These are phyloP conservation scores for Lasioglossum figueresi DNA, from an alignment of 2,888 invertebrate species.

Conservation along the genomic window DNA sequence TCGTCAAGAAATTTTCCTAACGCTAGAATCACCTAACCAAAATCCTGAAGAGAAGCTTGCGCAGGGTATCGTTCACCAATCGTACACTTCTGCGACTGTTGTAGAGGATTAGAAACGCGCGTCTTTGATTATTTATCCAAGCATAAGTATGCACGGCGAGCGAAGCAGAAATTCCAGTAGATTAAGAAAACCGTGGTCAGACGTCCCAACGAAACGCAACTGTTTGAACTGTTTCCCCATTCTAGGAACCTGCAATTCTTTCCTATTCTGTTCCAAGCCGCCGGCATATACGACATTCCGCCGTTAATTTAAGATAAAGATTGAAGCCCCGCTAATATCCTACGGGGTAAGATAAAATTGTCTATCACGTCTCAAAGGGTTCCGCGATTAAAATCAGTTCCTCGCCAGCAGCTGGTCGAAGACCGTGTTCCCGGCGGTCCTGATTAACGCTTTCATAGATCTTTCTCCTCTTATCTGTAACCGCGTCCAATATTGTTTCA, in stretches of 20 bases:
- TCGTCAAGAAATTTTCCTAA: neutral
- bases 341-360: neutral
- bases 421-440: neutral
- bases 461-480: neutral
- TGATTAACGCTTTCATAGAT: slow-evolving; percentile 23
- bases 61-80: neutral
- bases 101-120: neutral
- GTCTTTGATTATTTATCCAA: neutral
- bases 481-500: slow-evolving; percentile 19
- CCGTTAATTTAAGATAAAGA: neutral
- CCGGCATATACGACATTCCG: neutral
- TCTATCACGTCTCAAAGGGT: slow-evolving; percentile 19
- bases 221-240: neutral
- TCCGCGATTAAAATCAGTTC: slow-evolving; percentile 4
- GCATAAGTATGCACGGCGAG: neutral
- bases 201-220: neutral
- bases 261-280: neutral
- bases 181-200: neutral
- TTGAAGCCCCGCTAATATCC: neutral
- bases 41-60: neutral
- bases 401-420: neutral
- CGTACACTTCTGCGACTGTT: neutral
- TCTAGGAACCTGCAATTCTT: neutral
- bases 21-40: neutral
- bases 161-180: neutral